Evolutionary conservation across 2,797 vertebrate species (phyloP).

Genomic region (Protosalanx chinensis): DNA sequence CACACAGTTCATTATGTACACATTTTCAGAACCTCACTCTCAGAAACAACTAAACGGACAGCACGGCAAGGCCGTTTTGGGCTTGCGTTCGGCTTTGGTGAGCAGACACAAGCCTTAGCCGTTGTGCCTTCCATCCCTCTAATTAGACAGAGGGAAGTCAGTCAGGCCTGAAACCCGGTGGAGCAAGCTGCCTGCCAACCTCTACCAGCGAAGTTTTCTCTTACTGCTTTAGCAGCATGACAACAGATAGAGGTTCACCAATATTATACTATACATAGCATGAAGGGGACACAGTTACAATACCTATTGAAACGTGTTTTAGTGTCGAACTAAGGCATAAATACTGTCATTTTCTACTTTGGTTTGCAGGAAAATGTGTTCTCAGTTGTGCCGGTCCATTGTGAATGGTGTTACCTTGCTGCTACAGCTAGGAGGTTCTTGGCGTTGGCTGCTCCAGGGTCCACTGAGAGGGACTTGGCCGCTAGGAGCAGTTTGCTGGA

Average conservation of each 20-base stretch:
- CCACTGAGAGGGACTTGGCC: slow-evolving; percentile 96
- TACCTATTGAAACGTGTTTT: background rate
- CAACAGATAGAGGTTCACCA: slow-evolving; percentile 11
- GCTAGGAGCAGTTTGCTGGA: slow-evolving; percentile 96
- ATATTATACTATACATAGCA: no score
- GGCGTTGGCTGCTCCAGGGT: slow-evolving; percentile 96
- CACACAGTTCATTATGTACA: slow-evolving; percentile 16
- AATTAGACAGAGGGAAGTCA: slow-evolving; percentile 75
- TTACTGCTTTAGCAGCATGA: background rate
- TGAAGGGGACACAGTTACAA: no score
- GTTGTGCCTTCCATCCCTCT: slow-evolving; percentile 66
- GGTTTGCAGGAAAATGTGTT: slow-evolving; percentile 2
- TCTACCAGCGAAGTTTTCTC: slow-evolving; percentile 41
- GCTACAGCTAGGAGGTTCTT: slow-evolving; percentile 97
- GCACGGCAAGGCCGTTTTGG: slow-evolving; percentile 44
- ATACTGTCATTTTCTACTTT: background rate
- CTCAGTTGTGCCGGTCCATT: background rate
- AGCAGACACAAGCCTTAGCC: slow-evolving; percentile 65
- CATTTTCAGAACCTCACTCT: slow-evolving; percentile 36
- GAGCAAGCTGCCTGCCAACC: slow-evolving; percentile 42
- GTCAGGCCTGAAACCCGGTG: slow-evolving; percentile 68
- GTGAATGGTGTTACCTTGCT: slow-evolving; percentile 81
- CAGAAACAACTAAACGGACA: slow-evolving; percentile 33
- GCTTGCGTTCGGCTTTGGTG: slow-evolving; percentile 66
- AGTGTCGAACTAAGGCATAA: background rate